Conservation (phyloP, 2,797 vertebrate species). For the Pseudopleuronectes americanus region DNA sequence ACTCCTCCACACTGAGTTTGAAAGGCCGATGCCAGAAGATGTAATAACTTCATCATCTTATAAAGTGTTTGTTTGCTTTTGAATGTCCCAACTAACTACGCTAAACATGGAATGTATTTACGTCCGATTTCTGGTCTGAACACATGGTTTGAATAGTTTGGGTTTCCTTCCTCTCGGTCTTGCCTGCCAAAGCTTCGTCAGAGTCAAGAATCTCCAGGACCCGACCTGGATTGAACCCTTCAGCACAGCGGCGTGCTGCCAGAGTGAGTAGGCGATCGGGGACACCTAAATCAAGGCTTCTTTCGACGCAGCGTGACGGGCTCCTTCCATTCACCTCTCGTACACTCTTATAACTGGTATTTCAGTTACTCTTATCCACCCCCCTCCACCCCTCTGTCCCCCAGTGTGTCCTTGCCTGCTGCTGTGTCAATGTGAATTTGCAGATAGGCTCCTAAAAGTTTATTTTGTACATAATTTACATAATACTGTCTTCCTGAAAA, state of each 20-base stretch:
- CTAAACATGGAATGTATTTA: conserved; percentile 19
- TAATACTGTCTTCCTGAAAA: no score
- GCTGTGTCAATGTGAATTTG: background rate
- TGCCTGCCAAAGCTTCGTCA: conserved; percentile 22
- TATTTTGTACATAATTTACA: no score
- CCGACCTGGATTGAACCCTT: conserved; percentile 61
- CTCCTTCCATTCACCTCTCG: conserved; percentile 32
- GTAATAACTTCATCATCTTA: conserved; percentile 38
- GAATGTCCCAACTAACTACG: background rate
- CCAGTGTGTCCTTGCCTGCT: conserved; percentile 10
- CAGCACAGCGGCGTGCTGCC: conserved; percentile 39
- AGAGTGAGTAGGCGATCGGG: conserved; percentile 49
- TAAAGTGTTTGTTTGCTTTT: conserved; percentile 1
- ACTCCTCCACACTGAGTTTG: no score
- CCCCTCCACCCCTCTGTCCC: conserved; percentile 3
- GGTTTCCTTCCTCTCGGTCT: conserved; percentile 16
- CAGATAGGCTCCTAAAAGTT: no score
- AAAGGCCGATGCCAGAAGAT: conserved; percentile 5
- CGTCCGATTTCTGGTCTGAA: conserved; percentile 10
- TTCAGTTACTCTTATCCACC: background rate
- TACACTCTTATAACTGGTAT: conserved; percentile 11
- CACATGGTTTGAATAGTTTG: conserved; percentile 45
- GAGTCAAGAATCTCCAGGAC: conserved; percentile 38
- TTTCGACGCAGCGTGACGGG: conserved; percentile 24
- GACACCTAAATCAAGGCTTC: conserved; percentile 51